Conservation (phyloP, 2,797 vertebrate species). For the Hippocampus kuda region DNA sequence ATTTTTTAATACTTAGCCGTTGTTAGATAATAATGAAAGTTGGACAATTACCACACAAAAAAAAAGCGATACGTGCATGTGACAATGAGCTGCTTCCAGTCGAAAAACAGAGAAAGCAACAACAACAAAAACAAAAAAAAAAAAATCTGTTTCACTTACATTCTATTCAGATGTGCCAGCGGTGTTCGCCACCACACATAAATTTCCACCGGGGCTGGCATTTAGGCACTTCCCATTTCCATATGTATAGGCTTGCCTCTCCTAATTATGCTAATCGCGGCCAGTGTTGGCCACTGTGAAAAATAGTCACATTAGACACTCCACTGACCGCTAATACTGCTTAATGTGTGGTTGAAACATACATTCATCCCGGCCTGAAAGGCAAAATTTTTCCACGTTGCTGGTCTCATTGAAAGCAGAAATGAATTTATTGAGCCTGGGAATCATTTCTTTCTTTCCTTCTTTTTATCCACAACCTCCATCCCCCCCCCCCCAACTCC, state of each 20-base stretch:
- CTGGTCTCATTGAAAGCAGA: slow-evolving; percentile 92
- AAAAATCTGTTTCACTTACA: slow-evolving; percentile 75
- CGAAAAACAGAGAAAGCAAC: slow-evolving; percentile 44
- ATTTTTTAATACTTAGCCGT: slow-evolving; percentile 37
- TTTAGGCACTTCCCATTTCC: slow-evolving; percentile 90
- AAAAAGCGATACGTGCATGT: slow-evolving; percentile 10
- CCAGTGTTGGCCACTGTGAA: slow-evolving; percentile 91
- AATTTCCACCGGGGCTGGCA: slow-evolving; percentile 90
- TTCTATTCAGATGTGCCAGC: slow-evolving; percentile 83
- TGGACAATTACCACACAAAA: neutral
- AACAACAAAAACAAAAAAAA: slow-evolving; percentile 28
- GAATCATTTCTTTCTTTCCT: slow-evolving; percentile 65
- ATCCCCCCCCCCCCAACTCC: neutral
- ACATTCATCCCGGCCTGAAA: slow-evolving; percentile 90
- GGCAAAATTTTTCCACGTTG: slow-evolving; percentile 93
- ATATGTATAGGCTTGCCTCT: slow-evolving; percentile 94
- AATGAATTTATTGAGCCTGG: slow-evolving; percentile 90
- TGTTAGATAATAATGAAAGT: slow-evolving; percentile 12
- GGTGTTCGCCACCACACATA: slow-evolving; percentile 84
- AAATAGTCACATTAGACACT: slow-evolving; percentile 97
- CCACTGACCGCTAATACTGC: slow-evolving; percentile 93
- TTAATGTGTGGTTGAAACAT: slow-evolving; percentile 95
- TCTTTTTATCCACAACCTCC: neutral
- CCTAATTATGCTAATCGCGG: slow-evolving; percentile 97
- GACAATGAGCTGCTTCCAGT: slow-evolving; percentile 27